These are phyloP conservation scores for Chironomus striatipennis DNA, from an alignment of 1,140 invertebrate species.

Conservation along the genomic window DNA sequence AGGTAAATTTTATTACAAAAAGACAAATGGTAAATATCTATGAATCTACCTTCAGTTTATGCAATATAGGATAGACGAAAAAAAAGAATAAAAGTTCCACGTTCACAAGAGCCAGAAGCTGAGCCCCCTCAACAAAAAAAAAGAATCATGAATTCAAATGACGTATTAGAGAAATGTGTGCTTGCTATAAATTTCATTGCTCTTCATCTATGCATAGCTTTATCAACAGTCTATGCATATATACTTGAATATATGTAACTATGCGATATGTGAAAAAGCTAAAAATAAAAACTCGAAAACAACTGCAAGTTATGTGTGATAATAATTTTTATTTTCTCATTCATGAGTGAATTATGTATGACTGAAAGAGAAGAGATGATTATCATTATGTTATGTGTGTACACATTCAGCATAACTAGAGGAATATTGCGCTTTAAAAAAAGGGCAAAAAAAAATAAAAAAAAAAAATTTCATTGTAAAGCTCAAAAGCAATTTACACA, in stretches of 20 bases:
- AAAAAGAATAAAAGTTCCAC: not conserved
- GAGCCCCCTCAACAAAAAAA: not conserved
- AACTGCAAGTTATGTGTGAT: not conserved
- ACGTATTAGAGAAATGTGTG: conserved; percentile 12
- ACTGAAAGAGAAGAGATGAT: not conserved
- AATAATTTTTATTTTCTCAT: not conserved
- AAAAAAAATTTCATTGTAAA: not conserved
- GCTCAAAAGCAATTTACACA: conserved; percentile 5
- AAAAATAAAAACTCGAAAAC: not conserved
- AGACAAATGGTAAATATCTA: conserved; percentile 12
- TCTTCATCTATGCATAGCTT: conserved; percentile 12
- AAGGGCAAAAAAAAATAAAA: not conserved
- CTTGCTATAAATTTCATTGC: conserved; percentile 9
- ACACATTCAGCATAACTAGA: too few species aligned
- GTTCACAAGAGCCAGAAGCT: not conserved
- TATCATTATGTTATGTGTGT: not conserved
- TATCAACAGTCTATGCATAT: not conserved
- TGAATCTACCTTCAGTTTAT: not conserved
- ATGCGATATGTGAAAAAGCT: not conserved
- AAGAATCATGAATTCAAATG: conserved; percentile 22
- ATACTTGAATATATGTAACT: too few species aligned
- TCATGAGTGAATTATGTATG: not conserved
- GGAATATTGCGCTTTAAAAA: too few species aligned
- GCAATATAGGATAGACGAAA: not conserved
- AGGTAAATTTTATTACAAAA: not conserved